These are phyloP conservation scores for Meloidogyne floridensis DNA, from an alignment of 1,140 invertebrate species.

Conservation along the genomic window DNA sequence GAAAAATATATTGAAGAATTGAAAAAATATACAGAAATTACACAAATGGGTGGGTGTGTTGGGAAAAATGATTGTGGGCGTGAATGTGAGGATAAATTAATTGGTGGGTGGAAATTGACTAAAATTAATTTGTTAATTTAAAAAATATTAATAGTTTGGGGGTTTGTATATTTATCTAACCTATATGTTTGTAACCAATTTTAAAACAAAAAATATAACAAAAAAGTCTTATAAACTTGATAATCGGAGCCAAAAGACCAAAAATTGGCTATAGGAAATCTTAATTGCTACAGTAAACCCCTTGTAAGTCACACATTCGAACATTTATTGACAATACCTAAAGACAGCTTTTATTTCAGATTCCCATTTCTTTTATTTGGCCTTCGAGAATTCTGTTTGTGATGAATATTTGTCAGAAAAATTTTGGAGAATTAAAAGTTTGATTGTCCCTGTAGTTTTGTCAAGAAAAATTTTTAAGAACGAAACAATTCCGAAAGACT, in stretches of 20 bases:
- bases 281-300: too few relatives aligned
- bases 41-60: neutral
- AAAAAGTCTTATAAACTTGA: too few relatives aligned
- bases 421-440: constrained; percentile 1
- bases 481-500: neutral
- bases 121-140: too few relatives aligned
- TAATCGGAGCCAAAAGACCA: too few relatives aligned
- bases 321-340: too few relatives aligned
- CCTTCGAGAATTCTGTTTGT: constrained; percentile 19
- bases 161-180: too few relatives aligned
- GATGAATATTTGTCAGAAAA: constrained; percentile 5
- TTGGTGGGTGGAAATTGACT: neutral
- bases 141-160: too few relatives aligned
- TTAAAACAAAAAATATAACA: too few relatives aligned
- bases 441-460: constrained; percentile 5
- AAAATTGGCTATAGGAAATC: too few relatives aligned
- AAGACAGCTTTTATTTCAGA: too few relatives aligned
- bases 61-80: neutral
- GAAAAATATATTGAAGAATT: constrained; percentile 1
- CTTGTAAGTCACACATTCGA: too few relatives aligned
- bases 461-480: neutral
- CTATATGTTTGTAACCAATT: too few relatives aligned
- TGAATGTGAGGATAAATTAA: neutral
- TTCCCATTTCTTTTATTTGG: constrained; percentile 16
- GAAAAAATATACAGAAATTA: neutral